Conservation (phyloP, 92 coral and sea anemone species). For the Actinostola sp. region DNA sequence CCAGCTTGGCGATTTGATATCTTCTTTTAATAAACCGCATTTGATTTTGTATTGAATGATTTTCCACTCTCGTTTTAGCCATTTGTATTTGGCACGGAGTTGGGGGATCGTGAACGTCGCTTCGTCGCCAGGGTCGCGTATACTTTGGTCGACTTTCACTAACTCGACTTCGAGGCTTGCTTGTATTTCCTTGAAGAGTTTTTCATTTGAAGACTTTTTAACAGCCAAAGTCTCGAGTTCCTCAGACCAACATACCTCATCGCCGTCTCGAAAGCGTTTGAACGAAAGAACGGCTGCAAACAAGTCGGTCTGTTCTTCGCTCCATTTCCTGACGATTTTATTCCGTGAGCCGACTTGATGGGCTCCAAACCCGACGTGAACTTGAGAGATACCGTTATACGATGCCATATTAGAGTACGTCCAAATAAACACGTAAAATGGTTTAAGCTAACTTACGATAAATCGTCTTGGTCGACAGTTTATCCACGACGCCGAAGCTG, state of each 20-base stretch:
- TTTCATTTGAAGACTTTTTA: slow-evolving; percentile 57
- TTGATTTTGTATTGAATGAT: slow-evolving; percentile 24
- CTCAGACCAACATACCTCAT: slow-evolving; percentile 20
- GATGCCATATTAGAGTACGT: neutral
- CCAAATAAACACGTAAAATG: neutral
- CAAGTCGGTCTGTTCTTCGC: slow-evolving; percentile 40
- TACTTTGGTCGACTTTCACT: slow-evolving; percentile 19
- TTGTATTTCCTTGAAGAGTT: slow-evolving; percentile 34
- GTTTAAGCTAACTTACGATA: neutral
- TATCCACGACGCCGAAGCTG: slow-evolving; percentile 23
- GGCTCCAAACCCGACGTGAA: slow-evolving; percentile 26
- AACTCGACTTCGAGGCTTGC: slow-evolving; percentile 18
- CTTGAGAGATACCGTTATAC: slow-evolving; percentile 27
- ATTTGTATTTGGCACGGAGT: slow-evolving; percentile 49
- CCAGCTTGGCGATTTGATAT: slow-evolving; percentile 15
- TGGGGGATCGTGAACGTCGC: slow-evolving; percentile 33
- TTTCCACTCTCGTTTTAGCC: slow-evolving; percentile 62
- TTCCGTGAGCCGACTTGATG: neutral
- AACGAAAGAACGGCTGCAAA: slow-evolving; percentile 35
- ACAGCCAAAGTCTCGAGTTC: slow-evolving; percentile 39
- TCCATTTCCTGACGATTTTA: slow-evolving; percentile 36
- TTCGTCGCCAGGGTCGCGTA: slow-evolving; percentile 24
- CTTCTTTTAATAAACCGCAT: slow-evolving; percentile 7
- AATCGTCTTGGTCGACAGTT: slow-evolving; percentile 16
- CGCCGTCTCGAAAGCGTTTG: slow-evolving; percentile 10